Base-by-base conservation (phyloP, 1,140 invertebrate genomes). In the Steinernema feltiae region DNA sequence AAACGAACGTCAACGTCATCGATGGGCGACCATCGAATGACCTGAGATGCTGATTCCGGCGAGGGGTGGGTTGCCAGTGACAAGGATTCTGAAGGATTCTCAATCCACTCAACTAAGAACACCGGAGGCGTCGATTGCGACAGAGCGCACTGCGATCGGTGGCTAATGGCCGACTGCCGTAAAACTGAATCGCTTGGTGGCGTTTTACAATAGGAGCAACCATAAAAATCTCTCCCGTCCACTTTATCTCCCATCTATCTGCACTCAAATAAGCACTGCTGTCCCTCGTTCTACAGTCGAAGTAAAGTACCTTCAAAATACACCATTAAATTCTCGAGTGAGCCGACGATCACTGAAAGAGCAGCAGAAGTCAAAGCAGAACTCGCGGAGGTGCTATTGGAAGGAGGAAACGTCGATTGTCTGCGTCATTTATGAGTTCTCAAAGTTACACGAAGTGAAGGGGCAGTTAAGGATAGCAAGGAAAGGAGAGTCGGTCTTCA, bases 191-290 rank as follows among this genome's bases (percentile, higher is more conserved):
- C 53, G 53, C 24, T 63, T 63, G 53, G 15, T 63, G 53, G 53
- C 53, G 53, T 63, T 63, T 63, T 63, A 63, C 53, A 63, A 63
- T 63, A 63, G 53, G 53, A 63, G 53, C 24, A 15, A 27, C 53
- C 53, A 63, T 63, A 63, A 63, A 63, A 63, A 63, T 63, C 24
- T 63, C 24, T 27, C 53, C 53, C 53, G 2, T 63, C 53, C 7
- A 41, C 53, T 63, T 63, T 63, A 63, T 63, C 53, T 63, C 53
- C 53, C 53, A 63, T 63, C 53, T 63, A 63, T 63, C 53, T 63
- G 24, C 53, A 63, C 53, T 63, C 2, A 63, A 63, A 63, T 63
- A 63, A 63, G 53, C 53, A 27, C 41, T 7, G 7, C 41, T 7
- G 7, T 46, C 7, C 41, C 41, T 46, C n/a, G n/a, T n/a, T n/a